Conservation (phyloP, 2,113 vertebrate genomes). For the Sarotherodon lohbergeri region DNA sequence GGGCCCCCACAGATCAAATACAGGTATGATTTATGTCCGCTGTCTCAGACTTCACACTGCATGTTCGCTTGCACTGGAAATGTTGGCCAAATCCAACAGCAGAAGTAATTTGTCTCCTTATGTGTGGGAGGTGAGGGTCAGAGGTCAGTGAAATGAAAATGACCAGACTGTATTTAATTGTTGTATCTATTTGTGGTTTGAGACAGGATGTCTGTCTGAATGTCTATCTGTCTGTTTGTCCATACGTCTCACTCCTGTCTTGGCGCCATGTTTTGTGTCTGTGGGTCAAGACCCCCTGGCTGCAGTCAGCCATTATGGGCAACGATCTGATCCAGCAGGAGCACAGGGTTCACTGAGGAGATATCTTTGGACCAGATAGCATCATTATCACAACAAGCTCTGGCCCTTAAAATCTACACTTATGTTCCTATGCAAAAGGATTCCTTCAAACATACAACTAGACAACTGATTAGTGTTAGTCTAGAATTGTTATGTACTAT, state of each 20-base stretch:
- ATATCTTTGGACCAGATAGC: constrained; percentile 26
- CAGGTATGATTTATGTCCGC: constrained; percentile 95
- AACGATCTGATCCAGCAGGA: constrained; percentile 51
- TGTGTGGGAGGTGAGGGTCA: constrained; percentile 59
- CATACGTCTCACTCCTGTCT: constrained; percentile 41
- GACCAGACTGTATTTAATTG: constrained; percentile 68
- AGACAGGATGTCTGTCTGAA: constrained; percentile 61
- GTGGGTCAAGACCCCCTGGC: constrained; percentile 33
- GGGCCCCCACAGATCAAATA: constrained; percentile 83
- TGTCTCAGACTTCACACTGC: constrained; percentile 67
- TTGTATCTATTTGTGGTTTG: constrained; percentile 64
- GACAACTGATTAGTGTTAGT: not conserved
- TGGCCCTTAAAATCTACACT: not conserved
- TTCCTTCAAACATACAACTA: not conserved
- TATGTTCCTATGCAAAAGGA: not conserved
- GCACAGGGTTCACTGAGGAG: constrained; percentile 4
- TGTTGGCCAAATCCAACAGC: constrained; percentile 50
- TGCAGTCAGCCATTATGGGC: constrained; percentile 14
- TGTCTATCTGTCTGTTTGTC: constrained; percentile 57
- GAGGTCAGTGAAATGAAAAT: constrained; percentile 66
- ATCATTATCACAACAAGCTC: constrained; percentile 52
- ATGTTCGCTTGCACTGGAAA: constrained; percentile 57
- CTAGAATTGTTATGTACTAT: not conserved
- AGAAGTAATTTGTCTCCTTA: constrained; percentile 61
- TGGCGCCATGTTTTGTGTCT: constrained; percentile 38